Base-by-base conservation (phyloP, 2,797 vertebrate species). In the Pipistrellus nathusii region DNA sequence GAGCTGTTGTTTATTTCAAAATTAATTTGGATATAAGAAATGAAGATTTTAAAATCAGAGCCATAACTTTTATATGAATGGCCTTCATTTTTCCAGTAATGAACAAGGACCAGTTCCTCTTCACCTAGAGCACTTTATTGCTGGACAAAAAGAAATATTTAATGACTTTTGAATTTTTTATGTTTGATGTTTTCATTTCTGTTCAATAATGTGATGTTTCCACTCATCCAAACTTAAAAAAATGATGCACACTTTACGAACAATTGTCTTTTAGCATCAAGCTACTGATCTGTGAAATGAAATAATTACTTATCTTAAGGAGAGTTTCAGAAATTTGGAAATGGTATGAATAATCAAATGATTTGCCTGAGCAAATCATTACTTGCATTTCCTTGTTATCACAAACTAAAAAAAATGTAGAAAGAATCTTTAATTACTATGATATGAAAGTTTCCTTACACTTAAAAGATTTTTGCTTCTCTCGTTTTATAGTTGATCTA, bases 271-370 rank as follows among this genome's bases (percentile, higher is more conserved):
- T 96, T 85, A 84, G 82, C 48, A 73, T 73, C 44, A 69, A 91
- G 35, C 38, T 91, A 93, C 81, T 85, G 91, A 90, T 76, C 38
- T 93, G n/a, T 96, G 68, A 96, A 95, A 94, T 92, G 73, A 94
- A 96, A 85, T 94, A 97, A 85, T 94, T 97, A 78, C 59, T 96
- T 96, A 77, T 95, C 91, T 95, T 96, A 86, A 77, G 72, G 66
- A 96, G 92, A 94, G 75, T 93, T 95, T 94, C 48, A 90, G 55
- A 91, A 57, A 87, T 86, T 95, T 96, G 97, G 76, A 96, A 95
- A 94, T 77, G 41, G 44, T 82, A 73, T 93, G 93, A 95, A 96
- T 97, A 91, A 88, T 80, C 30, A 5, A 96, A 96, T 96, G 68
- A 94, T 81, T 94, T 93, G 38, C 78, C 44, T 92, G 53, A 91